Evolutionary conservation across 2,797 vertebrate species (phyloP).

Genomic region (Basileuterus tristriatus): DNA sequence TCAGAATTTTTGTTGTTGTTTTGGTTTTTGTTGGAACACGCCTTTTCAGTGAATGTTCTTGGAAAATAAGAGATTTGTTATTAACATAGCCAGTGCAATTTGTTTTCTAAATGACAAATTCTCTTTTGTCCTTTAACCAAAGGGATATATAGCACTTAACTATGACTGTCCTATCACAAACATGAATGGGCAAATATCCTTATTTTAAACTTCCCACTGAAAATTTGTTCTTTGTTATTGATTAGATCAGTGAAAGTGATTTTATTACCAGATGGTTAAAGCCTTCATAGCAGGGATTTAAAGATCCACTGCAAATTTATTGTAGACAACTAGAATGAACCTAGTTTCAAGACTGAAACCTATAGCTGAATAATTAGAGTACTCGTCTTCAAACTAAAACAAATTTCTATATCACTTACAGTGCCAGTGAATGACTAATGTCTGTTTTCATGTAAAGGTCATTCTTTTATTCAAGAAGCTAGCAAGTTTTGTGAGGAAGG

Average conservation of each 20-base stretch:
- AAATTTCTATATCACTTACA: not conserved
- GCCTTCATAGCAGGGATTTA: not conserved
- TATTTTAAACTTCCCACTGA: not conserved
- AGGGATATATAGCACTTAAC: not conserved
- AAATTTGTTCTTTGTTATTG: not conserved
- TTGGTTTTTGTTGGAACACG: not conserved
- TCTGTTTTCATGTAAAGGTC: not conserved
- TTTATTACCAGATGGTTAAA: not conserved
- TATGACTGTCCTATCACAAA: not conserved
- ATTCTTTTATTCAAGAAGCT: not conserved
- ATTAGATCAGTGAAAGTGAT: not conserved
- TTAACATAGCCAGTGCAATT: not conserved
- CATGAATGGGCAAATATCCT: not conserved
- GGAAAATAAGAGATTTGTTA: not conserved
- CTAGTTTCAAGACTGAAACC: not conserved
- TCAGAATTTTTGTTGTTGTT: not conserved
- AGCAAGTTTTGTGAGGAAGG: not conserved
- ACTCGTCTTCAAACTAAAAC: not conserved
- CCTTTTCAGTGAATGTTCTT: not conserved
- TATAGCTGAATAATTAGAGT: not conserved
- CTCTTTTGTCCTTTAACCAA: not conserved
- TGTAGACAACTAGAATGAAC: not conserved
- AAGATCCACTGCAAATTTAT: not conserved
- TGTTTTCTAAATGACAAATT: not conserved
- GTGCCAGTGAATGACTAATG: not conserved